Base-by-base conservation (phyloP, 35 echinoderm and acorn worm genomes). In the Heliocidaris erythrogramma region DNA sequence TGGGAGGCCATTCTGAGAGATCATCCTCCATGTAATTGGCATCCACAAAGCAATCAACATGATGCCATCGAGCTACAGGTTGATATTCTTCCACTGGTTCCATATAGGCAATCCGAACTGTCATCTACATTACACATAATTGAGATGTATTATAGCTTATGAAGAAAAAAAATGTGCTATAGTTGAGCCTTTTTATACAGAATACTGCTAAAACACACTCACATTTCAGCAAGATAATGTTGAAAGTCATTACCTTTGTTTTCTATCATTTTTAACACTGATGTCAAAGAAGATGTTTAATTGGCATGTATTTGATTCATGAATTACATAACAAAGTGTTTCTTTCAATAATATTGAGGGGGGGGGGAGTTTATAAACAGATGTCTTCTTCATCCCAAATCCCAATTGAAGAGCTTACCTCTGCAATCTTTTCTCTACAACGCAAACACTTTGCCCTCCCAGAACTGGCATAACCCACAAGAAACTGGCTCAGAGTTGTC, bases 401-500 rank as follows among this genome's bases (percentile, higher is more conserved):
- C 48, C 27, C 31, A 30, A 48, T 17, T 31, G 27, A n/a, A 24
- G 18, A 60, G 52, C 48, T 60, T 96, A 99, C 98, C 95, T 96
- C 96, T 30, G 85, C 94, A 94, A 99, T 99, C n/a, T 99, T 99
- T 11, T 97, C 95, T 27, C 92, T 85, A 94, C 98, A 99, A 16
- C 32, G 93, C 48, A 94, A 95, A 93, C 98, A 99, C 18, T 47
- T 94, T 60, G 97, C 97, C 9, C 98, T 85, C 35, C 85, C 96
- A 31, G 98, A 99, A 85, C 96, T 99, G n/a, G 98, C 98, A 96
- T 99, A 99, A 86, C 96, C 98, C 27, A 97, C 97, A 49, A 92
- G 69, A 94, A 97, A 99, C 85, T 97, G 93, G 30, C 85, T 90
- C 61, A 97, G 31, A 29, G 94, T 87, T 59, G 50, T 89, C 88